Conservation (phyloP, 2,797 vertebrate genomes). For the Buphagus erythrorhynchus region DNA sequence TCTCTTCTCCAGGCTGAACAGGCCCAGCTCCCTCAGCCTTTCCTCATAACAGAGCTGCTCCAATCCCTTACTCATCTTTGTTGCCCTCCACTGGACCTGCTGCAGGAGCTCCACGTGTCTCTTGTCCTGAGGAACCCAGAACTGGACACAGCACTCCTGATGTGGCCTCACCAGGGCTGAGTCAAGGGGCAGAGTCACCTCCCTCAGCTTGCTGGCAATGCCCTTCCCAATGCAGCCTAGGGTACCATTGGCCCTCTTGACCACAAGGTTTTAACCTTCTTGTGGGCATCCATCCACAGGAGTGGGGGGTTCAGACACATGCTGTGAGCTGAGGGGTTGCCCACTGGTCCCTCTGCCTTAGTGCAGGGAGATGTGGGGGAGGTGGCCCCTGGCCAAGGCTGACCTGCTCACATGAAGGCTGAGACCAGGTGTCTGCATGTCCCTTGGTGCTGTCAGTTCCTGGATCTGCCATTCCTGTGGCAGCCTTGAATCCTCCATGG, state of each 20-base stretch:
- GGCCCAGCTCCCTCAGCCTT: neutral
- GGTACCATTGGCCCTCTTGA: neutral
- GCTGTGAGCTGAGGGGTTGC: neutral
- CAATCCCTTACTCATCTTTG: neutral
- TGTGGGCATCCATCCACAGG: rapidly evolving
- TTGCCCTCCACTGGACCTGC: neutral
- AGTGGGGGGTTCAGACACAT: rapidly evolving
- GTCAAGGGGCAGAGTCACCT: neutral
- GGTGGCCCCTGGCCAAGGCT: neutral
- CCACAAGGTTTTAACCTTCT: neutral
- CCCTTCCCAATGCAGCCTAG: neutral
- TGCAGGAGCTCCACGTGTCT: neutral
- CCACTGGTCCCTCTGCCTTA: rapidly evolving
- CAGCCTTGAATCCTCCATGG: neutral
- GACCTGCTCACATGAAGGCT: rapidly evolving
- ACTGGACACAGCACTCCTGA: neutral
- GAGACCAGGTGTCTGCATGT: rapidly evolving
- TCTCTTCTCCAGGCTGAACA: neutral
- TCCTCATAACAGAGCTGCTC: neutral
- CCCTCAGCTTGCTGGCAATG: neutral
- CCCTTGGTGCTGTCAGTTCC: neutral
- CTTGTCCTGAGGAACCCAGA: neutral
- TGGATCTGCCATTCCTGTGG: neutral
- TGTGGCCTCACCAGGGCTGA: neutral
- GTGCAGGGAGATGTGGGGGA: neutral